Evolutionary conservation across 2,888 invertebrate species (phyloP), one percentile per base, ranked within the genome.

Genomic region (Macrosoma leucophasiata): DNA sequence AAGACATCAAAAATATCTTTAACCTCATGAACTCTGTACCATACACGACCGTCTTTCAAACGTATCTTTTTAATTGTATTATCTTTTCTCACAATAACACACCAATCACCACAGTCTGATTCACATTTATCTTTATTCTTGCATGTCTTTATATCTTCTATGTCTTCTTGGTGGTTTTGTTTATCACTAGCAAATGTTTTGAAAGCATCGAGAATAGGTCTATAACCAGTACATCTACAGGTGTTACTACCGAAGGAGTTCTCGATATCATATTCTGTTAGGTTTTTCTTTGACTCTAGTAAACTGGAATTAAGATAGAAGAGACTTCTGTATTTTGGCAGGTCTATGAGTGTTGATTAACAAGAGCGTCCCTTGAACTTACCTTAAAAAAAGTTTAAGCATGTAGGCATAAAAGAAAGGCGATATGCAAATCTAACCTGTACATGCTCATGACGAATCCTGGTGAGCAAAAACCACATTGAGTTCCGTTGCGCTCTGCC

Each of bases 391-490:
- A n/a, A n/a, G n/a, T n/a, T n/a, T n/a, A n/a, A n/a, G n/a, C n/a
- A n/a, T n/a, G n/a, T n/a, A n/a, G n/a, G n/a, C n/a, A n/a, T n/a
- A n/a, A n/a, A n/a, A n/a, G n/a, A n/a, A n/a, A n/a, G n/a, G n/a
- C n/a, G 11, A 35, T n/a, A n/a, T n/a, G n/a, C n/a, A 23, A 3
- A 11, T 3, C 30, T 48, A 56, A 69, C 69, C 76, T 68, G 65
- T 88, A 88, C 90, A 91, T 91, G 52, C 87, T 88, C 91, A 91
- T 91, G 21, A 93, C 87, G 89, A 91, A 92, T 5, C 91, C 93
- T 0, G 92, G 88, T 12, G 89, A 88, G 56, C 93, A 93, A 60
- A 84, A 91, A 0, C 92, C 92, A 57, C 91, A 92, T 61, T 92
- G 92, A 0, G 88, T 87, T 0, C 91, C 92, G 53, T 90, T 88